Evolutionary conservation across 1,140 invertebrate genomes (phyloP), one percentile per base, ranked within the genome.

Genomic region (Bombus difficillimus): DNA sequence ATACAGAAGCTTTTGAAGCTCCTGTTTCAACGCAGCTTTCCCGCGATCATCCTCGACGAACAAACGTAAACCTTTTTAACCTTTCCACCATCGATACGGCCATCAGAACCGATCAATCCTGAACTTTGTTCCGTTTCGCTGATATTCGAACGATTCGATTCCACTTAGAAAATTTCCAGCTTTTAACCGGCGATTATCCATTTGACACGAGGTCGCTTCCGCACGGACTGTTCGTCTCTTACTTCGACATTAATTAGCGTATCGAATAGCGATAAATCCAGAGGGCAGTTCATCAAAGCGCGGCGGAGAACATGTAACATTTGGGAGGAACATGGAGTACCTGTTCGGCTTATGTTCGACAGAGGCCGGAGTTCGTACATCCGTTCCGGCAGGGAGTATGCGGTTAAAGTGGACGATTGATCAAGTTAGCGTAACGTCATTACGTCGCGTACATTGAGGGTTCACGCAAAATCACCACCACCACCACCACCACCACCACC

Each of bases 381-480:
- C 74, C 80, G 82, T 75, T 41, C 22, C 43, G 47, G 39, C 39
- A n/a, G 62, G 68, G 53, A 71, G 68, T 80, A 53, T 53, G 57
- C 28, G 76, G 82, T 84, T 89, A 86, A 84, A 91, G 91, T 92
- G 88, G 88, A 88, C 91, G 88, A 91, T 92, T 92, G 91, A 93
- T 93, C 92, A 86, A 93, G 92, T 92, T 93, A 93, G 83, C 86
- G 87, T 92, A 92, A 93, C 91, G 91, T 92, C 89, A 86, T 93
- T 93, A 91, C 89, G 81, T 87, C 76, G 69, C 84, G 84, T 86
- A 87, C 85, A 88, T 85, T 71, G 91, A 88, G 90, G 90, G 89
- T 93, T 91, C 88, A 90, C 86, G 88, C 69, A 78, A 86, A 89
- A 91, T 86, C 86, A 83, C 85, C 83, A 75, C 80, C 80, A 57